Percentiles rank a stretch among this genome's conserved stretches.
These are phyloP conservation scores for Siniperca knerii DNA, from an alignment of 2,113 vertebrate species.

Conservation along the genomic window DNA sequence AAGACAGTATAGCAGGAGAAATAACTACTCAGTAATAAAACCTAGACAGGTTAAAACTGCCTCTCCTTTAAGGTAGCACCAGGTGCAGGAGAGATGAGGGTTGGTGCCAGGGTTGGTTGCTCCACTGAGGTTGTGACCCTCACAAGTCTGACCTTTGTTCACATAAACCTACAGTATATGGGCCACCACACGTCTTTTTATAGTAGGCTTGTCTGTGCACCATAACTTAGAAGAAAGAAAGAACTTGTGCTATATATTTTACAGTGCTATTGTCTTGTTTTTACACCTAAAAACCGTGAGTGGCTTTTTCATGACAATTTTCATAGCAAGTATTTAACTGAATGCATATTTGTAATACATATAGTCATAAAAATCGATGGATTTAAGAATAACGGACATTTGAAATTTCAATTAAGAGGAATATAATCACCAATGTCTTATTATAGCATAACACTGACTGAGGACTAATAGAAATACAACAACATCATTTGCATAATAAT, in stretches of 20 bases:
- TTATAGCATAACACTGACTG: neutral
- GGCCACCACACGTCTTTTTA: neutral
- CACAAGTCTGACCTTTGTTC: conserved; percentile 29
- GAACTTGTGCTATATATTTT: neutral
- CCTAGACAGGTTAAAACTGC: conserved; percentile 44
- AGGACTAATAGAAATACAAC: neutral
- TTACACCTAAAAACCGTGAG: neutral
- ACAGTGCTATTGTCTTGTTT: neutral
- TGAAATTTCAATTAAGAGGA: neutral
- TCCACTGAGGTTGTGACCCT: conserved; percentile 39
- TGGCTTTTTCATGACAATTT: neutral
- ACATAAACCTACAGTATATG: neutral
- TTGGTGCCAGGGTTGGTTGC: neutral
- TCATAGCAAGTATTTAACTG: neutral
- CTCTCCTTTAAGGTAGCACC: conserved; percentile 38
- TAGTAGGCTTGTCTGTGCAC: neutral
- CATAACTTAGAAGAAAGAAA: neutral
- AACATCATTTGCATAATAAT: neutral
- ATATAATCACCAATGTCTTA: neutral
- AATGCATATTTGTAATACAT: neutral
- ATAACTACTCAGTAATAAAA: conserved; percentile 69
- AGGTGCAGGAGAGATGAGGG: conserved; percentile 36
- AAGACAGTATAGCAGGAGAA: conserved; percentile 59
- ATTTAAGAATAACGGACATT: neutral
- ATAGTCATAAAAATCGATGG: neutral